Conservation (phyloP, 2,888 invertebrate species). For the Crocallis elinguaria region DNA sequence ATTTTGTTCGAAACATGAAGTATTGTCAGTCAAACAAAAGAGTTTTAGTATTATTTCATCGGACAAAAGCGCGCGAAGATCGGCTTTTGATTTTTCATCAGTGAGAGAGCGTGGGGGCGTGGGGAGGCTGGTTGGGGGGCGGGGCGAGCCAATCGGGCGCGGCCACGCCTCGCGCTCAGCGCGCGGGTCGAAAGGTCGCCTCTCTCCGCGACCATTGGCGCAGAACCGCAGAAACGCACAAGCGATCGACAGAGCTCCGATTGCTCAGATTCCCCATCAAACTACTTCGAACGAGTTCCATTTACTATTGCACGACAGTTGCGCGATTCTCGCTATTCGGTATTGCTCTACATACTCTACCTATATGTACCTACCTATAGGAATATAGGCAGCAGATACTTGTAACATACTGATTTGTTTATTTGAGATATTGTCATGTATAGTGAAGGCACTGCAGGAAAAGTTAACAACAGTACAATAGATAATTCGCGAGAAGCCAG, state of each 20-base stretch:
- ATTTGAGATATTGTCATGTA: too few species aligned
- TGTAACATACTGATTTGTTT: too few species aligned
- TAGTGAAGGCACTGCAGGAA: too few species aligned
- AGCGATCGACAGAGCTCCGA: slow-evolving; percentile 6
- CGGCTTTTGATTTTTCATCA: slow-evolving; percentile 38
- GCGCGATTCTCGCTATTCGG: neutral
- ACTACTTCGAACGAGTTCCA: slow-evolving; percentile 4
- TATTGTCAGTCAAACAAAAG: slow-evolving; percentile 30
- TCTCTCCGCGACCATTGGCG: slow-evolving; percentile 63
- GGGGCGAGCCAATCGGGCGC: slow-evolving; percentile 75
- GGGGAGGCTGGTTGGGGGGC: slow-evolving; percentile 62
- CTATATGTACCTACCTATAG: too few species aligned
- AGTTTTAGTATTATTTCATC: slow-evolving; percentile 26
- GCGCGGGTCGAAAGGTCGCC: slow-evolving; percentile 76
- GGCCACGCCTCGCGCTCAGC: slow-evolving; percentile 76
- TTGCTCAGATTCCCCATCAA: slow-evolving; percentile 37
- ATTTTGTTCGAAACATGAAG: slow-evolving; percentile 24
- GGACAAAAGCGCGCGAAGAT: slow-evolving; percentile 46
- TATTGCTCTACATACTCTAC: neutral
- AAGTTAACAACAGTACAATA: too few species aligned
- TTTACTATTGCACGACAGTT: slow-evolving; percentile 1
- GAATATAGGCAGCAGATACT: too few species aligned
- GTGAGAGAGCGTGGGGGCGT: slow-evolving; percentile 56
- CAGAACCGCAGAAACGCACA: slow-evolving; percentile 43
- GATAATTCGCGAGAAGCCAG: too few species aligned